Evolutionary conservation across 2,113 vertebrate genomes (phyloP), one percentile per base, ranked within the genome.

Genomic region (Engystomops pustulosus): DNA sequence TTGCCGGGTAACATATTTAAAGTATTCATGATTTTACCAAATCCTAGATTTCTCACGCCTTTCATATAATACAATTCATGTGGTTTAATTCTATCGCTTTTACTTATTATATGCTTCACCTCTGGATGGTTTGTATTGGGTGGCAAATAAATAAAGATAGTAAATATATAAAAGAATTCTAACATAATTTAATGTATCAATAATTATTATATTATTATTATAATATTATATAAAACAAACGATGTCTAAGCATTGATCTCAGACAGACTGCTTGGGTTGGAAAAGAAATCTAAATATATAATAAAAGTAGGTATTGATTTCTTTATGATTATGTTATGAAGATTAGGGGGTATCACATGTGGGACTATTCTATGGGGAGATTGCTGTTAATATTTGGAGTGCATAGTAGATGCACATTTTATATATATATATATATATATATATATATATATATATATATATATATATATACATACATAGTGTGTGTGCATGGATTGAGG

Each of bases 401-500:
- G 15, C 3, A 18, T 49, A 18, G 14, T 17, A 2, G 18, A 18
- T 18, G 15, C 2, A 49, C 14, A 49, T 1, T 49, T 17, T 55
- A 55, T 23, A 25, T 25, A 44, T 51, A 80, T 93, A 91, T 89
- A 90, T 92, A 91, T 91, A 91, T 91, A 85, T 88, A 86, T 88
- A 32, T 44, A 44, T 47, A 49, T 32, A 30, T 92, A 92, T 90
- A 91, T 91, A 92, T 92, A 91, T 91, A 87, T 87, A 86, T 89
- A 85, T 93, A 93, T 25, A 83, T 44, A 36, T 27, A 78, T 44
- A 79, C 34, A 81, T 92, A n/a, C n/a, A n/a, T n/a, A n/a, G 92
- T 90, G 91, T 92, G 92, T 92, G 91, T 91, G 85, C 88, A 87
- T 89, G 85, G 93, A 92, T 92, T 93, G 93, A 96, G 96, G 95